A percentile compares a stretch with the other conserved stretches of the same genome.
phyloP scores from a whole-genome alignment of 2,797 vertebrate genomes.

The Notoglanidium macrostoma region DNA sequence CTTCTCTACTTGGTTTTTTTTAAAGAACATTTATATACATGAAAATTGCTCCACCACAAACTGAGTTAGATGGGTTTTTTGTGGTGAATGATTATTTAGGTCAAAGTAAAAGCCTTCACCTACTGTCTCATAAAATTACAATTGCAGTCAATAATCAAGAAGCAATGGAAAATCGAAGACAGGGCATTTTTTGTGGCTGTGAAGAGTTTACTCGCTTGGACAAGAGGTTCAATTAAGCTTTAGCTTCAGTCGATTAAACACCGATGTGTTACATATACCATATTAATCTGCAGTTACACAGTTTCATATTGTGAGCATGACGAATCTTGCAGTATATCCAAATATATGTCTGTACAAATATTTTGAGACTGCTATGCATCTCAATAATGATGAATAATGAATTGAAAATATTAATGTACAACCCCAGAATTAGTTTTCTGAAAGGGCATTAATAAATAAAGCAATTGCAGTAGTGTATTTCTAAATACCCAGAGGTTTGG shows the following conservation, averaged over 20 bases:
- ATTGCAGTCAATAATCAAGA: constrained; percentile 10
- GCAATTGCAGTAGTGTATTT: background rate
- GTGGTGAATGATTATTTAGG: constrained; percentile 28
- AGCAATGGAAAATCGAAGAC: background rate
- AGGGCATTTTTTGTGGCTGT: background rate
- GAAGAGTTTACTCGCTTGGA: background rate
- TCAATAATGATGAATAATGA: background rate
- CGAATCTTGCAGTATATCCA: background rate
- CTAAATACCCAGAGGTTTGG: background rate
- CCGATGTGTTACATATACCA: background rate
- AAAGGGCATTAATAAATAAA: background rate
- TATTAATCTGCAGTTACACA: background rate
- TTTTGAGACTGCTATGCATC: background rate
- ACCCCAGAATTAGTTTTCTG: background rate
- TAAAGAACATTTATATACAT: background rate
- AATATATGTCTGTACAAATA: background rate
- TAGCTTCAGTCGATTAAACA: background rate
- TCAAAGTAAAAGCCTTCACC: background rate
- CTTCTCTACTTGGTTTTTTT: background rate
- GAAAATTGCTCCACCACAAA: background rate
- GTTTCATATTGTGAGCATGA: background rate
- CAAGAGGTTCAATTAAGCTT: background rate
- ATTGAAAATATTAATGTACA: background rate
- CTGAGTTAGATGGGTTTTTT: background rate
- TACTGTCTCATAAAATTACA: background rate